Percentiles rank a stretch among this genome's conserved stretches.
Evolutionary conservation across 2,797 vertebrate genomes (phyloP).

Genomic region (Thunnus albacares): DNA sequence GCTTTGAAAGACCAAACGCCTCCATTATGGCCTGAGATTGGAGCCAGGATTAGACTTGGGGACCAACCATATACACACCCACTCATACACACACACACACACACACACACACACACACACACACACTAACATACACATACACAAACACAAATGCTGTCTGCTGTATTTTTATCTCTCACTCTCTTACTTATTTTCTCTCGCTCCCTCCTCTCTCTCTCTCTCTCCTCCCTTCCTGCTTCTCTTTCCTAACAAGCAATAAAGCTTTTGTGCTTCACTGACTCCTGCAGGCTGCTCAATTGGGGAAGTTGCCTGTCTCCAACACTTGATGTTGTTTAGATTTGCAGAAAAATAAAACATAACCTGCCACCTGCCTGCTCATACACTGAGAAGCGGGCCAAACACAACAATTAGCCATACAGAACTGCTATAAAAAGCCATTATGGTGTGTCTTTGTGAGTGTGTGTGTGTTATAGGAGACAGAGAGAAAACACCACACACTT

Average conservation of each 20-base stretch:
- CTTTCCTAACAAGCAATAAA: constrained; percentile 72
- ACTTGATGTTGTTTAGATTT: constrained; percentile 76
- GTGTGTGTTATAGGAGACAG: constrained; percentile 18
- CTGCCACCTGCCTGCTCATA: constrained; percentile 64
- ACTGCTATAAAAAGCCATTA: constrained; percentile 65
- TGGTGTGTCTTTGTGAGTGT: constrained; percentile 35
- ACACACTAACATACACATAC: constrained; percentile 18
- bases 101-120: constrained; percentile 25
- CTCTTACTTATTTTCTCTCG: constrained; percentile 42
- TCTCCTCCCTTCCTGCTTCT: constrained; percentile 30
- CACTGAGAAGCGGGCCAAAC: constrained; percentile 56
- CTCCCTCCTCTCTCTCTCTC: constrained; percentile 3
- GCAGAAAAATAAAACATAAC: constrained; percentile 74
- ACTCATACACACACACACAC: constrained; percentile 23
- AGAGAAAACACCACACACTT: constrained; percentile 47
- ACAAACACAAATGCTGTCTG: constrained; percentile 40
- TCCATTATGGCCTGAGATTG: constrained; percentile 47
- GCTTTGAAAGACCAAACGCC: constrained; percentile 54
- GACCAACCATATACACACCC: constrained; percentile 22
- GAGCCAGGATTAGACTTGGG: constrained; percentile 47
- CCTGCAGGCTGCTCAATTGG: constrained; percentile 51
- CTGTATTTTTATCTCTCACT: constrained; percentile 50
- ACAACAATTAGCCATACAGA: constrained; percentile 73
- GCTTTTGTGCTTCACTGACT: constrained; percentile 67
- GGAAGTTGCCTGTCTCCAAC: constrained; percentile 71